Evolutionary conservation across 2,888 invertebrate species (phyloP), one percentile per base, ranked within the genome.

Genomic region (Omphaloscelis lunosa): DNA sequence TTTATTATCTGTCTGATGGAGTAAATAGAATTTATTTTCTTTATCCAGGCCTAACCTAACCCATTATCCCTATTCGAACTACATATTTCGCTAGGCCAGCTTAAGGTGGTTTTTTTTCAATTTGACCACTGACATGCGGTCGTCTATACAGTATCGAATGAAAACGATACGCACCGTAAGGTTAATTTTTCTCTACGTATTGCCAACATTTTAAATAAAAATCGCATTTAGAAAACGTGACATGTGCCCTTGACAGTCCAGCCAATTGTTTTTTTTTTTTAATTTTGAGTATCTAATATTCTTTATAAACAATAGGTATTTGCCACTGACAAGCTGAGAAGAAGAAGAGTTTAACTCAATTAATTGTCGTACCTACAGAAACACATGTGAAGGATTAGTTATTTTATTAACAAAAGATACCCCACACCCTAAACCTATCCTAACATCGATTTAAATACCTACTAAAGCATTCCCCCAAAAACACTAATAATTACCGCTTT

Each of bases 401-500:
- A 17, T 56, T 56, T n/a, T 63, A 6, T 41, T 39, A 39, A n/a
- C 39, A 63, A 63, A 63, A 39, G 1, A 63, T 41, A 65, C 6
- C 41, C 27, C 12, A 27, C 12, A 34, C 20, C 20, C n/a, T 8
- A 12, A 20, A 53, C 7, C 15, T 34, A 34, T 34, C 34, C 34
- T n/a, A 34, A 53, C 27, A 27, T 17, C 4, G 23, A 20, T 58
- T 58, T 23, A 27, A 34, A 45, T 56, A 58, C 29, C 15, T 15
- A 65, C 48, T 4, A 51, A 73, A n/a, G 7, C 17, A 41, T 27
- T 27, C n/a, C 27, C 23, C 45, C n/a, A 75, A 66, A 59, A 39
- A 23, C 51, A 20, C 12, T 7, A 51, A n/a, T 27, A 79, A 65
- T 58, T 23, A 78, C 77, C 20, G 23, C 27, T 23, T 20, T 48